Evolutionary conservation across 2,113 vertebrate species (phyloP).

Genomic region (Xiphophorus couchianus): DNA sequence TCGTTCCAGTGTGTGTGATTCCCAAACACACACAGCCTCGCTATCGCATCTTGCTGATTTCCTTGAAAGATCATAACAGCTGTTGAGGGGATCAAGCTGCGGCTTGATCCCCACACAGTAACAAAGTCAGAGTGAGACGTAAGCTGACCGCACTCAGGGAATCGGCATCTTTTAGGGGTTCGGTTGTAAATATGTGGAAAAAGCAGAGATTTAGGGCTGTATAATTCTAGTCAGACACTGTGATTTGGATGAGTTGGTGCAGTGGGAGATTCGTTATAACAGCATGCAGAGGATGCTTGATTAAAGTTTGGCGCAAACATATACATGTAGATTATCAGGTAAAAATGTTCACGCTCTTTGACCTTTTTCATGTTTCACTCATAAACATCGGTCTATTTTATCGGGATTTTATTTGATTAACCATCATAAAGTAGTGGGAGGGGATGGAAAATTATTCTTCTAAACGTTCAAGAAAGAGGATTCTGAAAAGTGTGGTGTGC

Average conservation of each 20-base stretch:
- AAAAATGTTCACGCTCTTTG: not conserved
- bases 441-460: too few species aligned
- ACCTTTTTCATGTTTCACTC: not conserved
- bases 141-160: constrained; percentile 47
- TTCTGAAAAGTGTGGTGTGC: too few species aligned
- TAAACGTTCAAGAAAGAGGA: too few species aligned
- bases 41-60: constrained; percentile 72
- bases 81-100: constrained; percentile 69
- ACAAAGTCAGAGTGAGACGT: constrained; percentile 68
- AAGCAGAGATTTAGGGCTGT: constrained; percentile 39
- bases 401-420: too few species aligned
- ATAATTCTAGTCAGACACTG: constrained; percentile 45
- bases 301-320: not conserved
- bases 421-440: too few species aligned
- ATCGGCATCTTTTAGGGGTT: constrained; percentile 66
- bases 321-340: not conserved
- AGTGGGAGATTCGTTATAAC: constrained; percentile 65
- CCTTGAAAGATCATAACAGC: constrained; percentile 78
- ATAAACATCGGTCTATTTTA: too few species aligned
- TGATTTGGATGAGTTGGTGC: constrained; percentile 61
- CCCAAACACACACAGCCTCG: constrained; percentile 27
- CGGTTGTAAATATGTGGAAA: constrained; percentile 42
- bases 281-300: constrained; percentile 47
- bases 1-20: constrained; percentile 32
- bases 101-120: constrained; percentile 62